Evolutionary conservation across 1,140 invertebrate genomes (phyloP).

Genomic region (Coelopa frigida): DNA sequence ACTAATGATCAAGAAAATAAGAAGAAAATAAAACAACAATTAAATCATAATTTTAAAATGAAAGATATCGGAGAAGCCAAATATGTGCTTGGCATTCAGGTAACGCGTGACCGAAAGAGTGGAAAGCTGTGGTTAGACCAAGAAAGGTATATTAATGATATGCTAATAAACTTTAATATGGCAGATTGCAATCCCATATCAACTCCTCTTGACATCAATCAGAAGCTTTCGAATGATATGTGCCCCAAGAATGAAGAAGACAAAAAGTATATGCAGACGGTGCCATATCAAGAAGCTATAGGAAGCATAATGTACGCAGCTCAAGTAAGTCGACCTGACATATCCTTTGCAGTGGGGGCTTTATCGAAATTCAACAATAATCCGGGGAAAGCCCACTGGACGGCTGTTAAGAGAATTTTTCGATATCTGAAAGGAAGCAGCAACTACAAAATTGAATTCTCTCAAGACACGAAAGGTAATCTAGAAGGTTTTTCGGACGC

Average conservation of each 20-base stretch:
- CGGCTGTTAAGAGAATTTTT: neutral
- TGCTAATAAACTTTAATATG: slow-evolving; percentile 20
- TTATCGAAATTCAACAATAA: neutral
- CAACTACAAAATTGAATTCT: neutral
- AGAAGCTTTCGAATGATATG: slow-evolving; percentile 8
- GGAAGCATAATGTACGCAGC: neutral
- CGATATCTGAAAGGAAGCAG: slow-evolving; percentile 13
- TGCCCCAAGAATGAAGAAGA: neutral
- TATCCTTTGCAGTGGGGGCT: neutral
- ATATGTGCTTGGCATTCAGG: too few relatives aligned
- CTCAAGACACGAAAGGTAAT: neutral
- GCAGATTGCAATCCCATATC: slow-evolving; percentile 17
- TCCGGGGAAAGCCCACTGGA: neutral
- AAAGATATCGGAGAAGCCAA: too few relatives aligned
- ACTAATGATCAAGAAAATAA: too few relatives aligned
- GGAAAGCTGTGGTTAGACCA: slow-evolving; percentile 6
- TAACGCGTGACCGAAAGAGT: too few relatives aligned
- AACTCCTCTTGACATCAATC: slow-evolving; percentile 15
- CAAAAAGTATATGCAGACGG: too few relatives aligned
- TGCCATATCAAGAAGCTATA: slow-evolving; percentile 2
- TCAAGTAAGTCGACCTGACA: slow-evolving; percentile 1
- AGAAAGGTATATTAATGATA: slow-evolving; percentile 10
- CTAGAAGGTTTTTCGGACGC: slow-evolving; percentile 3
- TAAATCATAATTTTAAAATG: too few relatives aligned
- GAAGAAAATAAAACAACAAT: too few relatives aligned